Percentiles rank a stretch among this genome's conserved stretches.
Evolutionary conservation across 2,797 vertebrate genomes (phyloP).

Genomic region (Phrynocephalus forsythii): DNA sequence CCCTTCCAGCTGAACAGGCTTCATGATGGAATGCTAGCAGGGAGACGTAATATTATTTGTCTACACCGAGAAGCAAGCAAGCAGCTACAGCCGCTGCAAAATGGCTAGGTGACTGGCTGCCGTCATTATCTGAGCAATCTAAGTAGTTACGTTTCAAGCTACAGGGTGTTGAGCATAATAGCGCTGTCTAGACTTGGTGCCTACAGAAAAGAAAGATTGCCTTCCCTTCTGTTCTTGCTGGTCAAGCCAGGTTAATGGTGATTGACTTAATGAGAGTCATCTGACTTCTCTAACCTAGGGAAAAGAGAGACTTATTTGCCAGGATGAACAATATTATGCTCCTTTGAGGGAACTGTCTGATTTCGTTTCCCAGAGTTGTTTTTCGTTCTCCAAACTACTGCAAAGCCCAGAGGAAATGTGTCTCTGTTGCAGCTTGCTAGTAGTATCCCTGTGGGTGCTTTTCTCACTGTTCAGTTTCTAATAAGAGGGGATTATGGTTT

Average conservation of each 20-base stretch:
- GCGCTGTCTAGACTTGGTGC: constrained; percentile 55
- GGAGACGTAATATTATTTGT: constrained; percentile 67
- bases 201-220: constrained; percentile 59
- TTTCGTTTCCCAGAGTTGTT: constrained; percentile 55
- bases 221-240: constrained; percentile 58
- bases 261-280: constrained; percentile 57
- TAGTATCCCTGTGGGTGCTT: constrained; percentile 21
- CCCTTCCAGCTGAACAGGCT: constrained; percentile 51
- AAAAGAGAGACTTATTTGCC: constrained; percentile 58
- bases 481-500: not conserved
- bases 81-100: constrained; percentile 58
- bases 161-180: constrained; percentile 55
- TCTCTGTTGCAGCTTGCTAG: not conserved
- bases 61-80: constrained; percentile 54
- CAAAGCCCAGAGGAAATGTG: constrained; percentile 35
- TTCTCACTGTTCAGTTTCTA: constrained; percentile 2
- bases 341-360: constrained; percentile 38
- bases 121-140: constrained; percentile 64
- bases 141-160: constrained; percentile 65
- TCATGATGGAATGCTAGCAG: constrained; percentile 59
- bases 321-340: constrained; percentile 58
- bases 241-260: constrained; percentile 56
- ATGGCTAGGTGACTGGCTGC: constrained; percentile 54
- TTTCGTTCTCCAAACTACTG: constrained; percentile 40
- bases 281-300: constrained; percentile 49